These are phyloP conservation scores for Cecidostiba fungosa DNA, from an alignment of 2,888 invertebrate genomes.

Conservation along the genomic window DNA sequence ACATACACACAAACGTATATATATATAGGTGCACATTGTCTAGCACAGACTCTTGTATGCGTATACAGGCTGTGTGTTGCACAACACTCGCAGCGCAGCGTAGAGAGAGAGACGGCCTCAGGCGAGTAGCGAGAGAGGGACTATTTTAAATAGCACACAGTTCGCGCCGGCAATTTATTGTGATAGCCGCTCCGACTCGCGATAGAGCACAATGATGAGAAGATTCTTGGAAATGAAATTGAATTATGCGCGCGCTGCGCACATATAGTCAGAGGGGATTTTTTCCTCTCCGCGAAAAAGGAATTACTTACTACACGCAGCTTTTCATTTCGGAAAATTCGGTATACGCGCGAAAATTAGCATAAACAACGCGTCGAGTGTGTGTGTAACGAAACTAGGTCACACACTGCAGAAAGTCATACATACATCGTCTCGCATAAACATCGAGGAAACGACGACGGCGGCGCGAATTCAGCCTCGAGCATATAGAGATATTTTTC, in stretches of 20 bases:
- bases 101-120: neutral
- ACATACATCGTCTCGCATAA: neutral
- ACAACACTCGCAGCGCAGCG: conserved; percentile 22
- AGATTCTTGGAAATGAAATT: conserved; percentile 63
- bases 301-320: neutral
- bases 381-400: neutral
- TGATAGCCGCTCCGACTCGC: conserved; percentile 52
- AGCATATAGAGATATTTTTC: conserved; percentile 17
- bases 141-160: conserved; percentile 64
- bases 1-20: neutral
- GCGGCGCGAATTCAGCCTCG: conserved; percentile 14
- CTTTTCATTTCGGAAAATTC: neutral
- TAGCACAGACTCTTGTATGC: neutral
- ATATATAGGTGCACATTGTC: neutral
- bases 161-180: conserved; percentile 59
- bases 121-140: conserved; percentile 45
- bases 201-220: conserved; percentile 62
- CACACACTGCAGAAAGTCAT: neutral
- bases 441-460: neutral
- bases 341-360: neutral
- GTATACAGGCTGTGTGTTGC: conserved; percentile 37
- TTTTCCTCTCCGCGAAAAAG: neutral
- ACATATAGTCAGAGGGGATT: neutral
- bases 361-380: neutral
- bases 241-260: conserved; percentile 5